Evolutionary conservation across 2,888 invertebrate species (phyloP), one percentile per base, ranked within the genome.

Genomic region (Eristalinus aeneus): DNA sequence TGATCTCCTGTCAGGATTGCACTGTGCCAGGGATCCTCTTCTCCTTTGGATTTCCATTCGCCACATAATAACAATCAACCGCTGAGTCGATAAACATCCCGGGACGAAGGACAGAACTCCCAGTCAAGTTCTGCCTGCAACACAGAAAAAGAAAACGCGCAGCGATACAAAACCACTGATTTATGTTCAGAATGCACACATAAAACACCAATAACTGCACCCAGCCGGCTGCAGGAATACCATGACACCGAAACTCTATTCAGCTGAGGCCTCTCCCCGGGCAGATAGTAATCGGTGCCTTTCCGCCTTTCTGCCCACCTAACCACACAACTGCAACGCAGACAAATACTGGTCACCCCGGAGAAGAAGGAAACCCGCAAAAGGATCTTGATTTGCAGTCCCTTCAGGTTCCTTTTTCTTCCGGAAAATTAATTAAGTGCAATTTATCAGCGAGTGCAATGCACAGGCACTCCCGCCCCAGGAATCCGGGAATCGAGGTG

Each of bases 401-500:
- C 22, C 53, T 58, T 64, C 63, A 61, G 53, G n/a, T 10, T 71
- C 34, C 36, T 65, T 36, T 36, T 54, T 31, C 10, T 56, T 61
- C 39, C 34, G 54, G 9, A 73, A 73, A 85, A 85, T 85, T 85
- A 85, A 80, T 85, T 85, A 85, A 85, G 76, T 80, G 80, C 54
- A 85, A 85, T 85, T 85, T 80, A 85, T 80, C 85, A 85, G 85
- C 53, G 53, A 74, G 56, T 63, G 63, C 69, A 78, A 56, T 54
- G n/a, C 56, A 56, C 56, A 10, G 56, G 74, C 53, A 65, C 61
- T 67, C 5, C 27, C 27, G 27, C n/a, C n/a, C n/a, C n/a, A n/a
- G n/a, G n/a, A n/a, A n/a, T n/a, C n/a, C n/a, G n/a, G n/a, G n/a
- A n/a, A n/a, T n/a, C n/a, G n/a, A n/a, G n/a, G 5, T 27, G 39